phyloP scores from a whole-genome alignment of 2,888 invertebrate species.

The Agrotis ipsilon region DNA sequence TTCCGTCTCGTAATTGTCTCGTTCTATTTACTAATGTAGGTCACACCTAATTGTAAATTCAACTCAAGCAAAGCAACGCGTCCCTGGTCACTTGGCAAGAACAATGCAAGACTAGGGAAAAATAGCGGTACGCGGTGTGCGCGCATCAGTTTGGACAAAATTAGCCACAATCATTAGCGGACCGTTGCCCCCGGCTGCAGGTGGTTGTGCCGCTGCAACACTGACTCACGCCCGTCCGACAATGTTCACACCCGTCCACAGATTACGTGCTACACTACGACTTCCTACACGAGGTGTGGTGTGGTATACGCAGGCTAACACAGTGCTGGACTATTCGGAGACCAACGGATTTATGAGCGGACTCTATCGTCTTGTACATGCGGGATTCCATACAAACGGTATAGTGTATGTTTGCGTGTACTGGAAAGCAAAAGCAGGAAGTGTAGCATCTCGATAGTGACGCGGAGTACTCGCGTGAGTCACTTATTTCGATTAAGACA shows the following conservation, averaged over 20 bases:
- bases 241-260: constrained; percentile 28
- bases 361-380: not conserved
- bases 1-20: constrained; percentile 39
- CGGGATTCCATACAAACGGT: not conserved
- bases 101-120: constrained; percentile 60
- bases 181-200: constrained; percentile 76
- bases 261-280: constrained; percentile 17
- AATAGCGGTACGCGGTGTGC: constrained; percentile 55
- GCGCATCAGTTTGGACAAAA: constrained; percentile 68
- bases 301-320: not conserved
- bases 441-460: constrained; percentile 16
- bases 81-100: constrained; percentile 45
- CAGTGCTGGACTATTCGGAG: not conserved
- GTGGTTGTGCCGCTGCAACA: constrained; percentile 56
- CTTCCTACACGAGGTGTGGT: not conserved
- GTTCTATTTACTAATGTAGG: constrained; percentile 57
- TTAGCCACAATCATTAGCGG: constrained; percentile 77
- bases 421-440: constrained; percentile 20
- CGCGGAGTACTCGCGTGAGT: constrained; percentile 44
- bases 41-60: constrained; percentile 56
- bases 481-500: constrained; percentile 60
- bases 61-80: constrained; percentile 34
- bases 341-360: not conserved
- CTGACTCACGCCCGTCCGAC: constrained; percentile 57
- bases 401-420: constrained; percentile 10